phyloP scores from a whole-genome alignment of 2,113 vertebrate genomes.

The Lepidiolamprologus cunningtoni region DNA sequence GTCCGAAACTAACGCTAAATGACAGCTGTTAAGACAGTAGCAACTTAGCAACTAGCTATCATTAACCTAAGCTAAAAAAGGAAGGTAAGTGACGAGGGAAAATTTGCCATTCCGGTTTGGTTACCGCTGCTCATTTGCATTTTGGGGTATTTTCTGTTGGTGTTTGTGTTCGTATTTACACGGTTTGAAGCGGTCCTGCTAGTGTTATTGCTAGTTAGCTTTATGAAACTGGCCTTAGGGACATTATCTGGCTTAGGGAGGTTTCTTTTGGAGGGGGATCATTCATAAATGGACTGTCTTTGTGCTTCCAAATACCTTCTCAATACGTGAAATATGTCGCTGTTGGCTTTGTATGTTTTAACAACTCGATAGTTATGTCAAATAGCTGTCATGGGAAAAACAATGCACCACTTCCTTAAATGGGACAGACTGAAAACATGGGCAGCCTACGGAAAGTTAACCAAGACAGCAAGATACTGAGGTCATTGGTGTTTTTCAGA shows the following conservation, averaged over 20 bases:
- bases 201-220: not conserved
- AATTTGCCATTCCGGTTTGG: not conserved
- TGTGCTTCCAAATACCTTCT: not conserved
- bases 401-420: slow-evolving; percentile 24
- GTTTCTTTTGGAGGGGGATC: not conserved
- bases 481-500: not conserved
- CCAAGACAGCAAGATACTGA: not conserved
- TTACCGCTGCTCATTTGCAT: not conserved
- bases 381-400: not conserved
- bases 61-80: not conserved
- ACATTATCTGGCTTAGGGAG: not conserved
- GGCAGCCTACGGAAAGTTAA: not conserved
- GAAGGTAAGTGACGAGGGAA: not conserved
- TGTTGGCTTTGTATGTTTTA: not conserved
- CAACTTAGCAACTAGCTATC: slow-evolving; percentile 10
- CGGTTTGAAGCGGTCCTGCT: not conserved
- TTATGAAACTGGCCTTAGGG: not conserved
- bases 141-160: not conserved
- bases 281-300: not conserved
- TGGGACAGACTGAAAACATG: not conserved
- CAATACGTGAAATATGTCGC: not conserved
- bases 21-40: slow-evolving; percentile 25
- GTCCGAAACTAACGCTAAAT: not conserved
- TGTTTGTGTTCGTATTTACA: not conserved
- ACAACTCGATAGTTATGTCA: not conserved